phyloP scores from a whole-genome alignment of 1,140 invertebrate genomes.

The Oryzaephilus surinamensis region DNA sequence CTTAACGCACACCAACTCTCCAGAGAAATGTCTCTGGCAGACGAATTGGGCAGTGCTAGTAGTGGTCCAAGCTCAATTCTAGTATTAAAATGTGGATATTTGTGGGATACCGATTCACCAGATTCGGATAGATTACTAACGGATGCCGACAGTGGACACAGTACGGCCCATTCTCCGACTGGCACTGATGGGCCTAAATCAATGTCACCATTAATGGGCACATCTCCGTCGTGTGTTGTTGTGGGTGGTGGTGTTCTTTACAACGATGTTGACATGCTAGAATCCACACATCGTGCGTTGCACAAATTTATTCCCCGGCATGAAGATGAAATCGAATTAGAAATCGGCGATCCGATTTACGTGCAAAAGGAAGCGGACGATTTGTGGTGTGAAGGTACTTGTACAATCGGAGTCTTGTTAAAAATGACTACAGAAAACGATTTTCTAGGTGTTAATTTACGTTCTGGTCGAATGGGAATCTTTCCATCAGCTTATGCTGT shows the following conservation, averaged over 20 bases:
- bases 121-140: slow-evolving; percentile 70
- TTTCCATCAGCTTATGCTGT: slow-evolving; percentile 95
- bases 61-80: slow-evolving; percentile 50
- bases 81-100: slow-evolving; percentile 62
- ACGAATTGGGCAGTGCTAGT: slow-evolving; percentile 47
- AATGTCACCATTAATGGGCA: slow-evolving; percentile 56
- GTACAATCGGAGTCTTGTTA: slow-evolving; percentile 3
- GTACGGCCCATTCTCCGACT: slow-evolving; percentile 72
- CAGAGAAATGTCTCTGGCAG: slow-evolving; percentile 53
- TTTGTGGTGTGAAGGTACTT: slow-evolving; percentile 87
- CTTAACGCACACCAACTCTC: slow-evolving; percentile 32
- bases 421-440: not conserved
- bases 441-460: slow-evolving; percentile 75
- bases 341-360: slow-evolving; percentile 95
- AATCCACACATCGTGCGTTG: slow-evolving; percentile 88
- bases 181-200: slow-evolving; percentile 67
- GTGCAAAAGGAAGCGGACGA: slow-evolving; percentile 95
- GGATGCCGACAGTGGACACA: slow-evolving; percentile 78
- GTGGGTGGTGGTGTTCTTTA: slow-evolving; percentile 58
- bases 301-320: slow-evolving; percentile 93
- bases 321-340: slow-evolving; percentile 88
- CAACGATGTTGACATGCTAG: slow-evolving; percentile 75
- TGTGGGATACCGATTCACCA: slow-evolving; percentile 71
- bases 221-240: slow-evolving; percentile 40
- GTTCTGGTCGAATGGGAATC: slow-evolving; percentile 85